phyloP scores from a whole-genome alignment of 2,113 vertebrate species.

The Thinocorus orbignyianus region DNA sequence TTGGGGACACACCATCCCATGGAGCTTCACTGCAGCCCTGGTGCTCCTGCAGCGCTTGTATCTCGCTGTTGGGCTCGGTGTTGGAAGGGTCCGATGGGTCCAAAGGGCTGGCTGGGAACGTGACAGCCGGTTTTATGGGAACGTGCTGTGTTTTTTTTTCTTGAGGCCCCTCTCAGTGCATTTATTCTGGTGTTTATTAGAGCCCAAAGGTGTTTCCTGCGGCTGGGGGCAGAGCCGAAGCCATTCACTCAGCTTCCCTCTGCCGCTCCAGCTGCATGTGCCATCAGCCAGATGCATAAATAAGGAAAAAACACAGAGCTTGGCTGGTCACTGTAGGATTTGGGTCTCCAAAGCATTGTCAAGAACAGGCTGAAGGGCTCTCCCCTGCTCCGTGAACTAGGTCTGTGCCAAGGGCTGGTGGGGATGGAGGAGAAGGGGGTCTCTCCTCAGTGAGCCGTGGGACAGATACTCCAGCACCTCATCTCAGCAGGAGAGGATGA shows the following conservation, averaged over 20 bases:
- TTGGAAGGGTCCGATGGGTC: too few relatives aligned
- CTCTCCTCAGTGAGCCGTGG: not conserved
- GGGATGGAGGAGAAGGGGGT: not conserved
- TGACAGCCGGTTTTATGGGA: not conserved
- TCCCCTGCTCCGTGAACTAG: not conserved
- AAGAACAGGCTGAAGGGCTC: not conserved
- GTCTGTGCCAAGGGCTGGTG: not conserved
- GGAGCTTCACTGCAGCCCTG: not conserved
- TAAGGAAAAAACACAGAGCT: not conserved
- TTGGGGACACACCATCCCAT: not conserved
- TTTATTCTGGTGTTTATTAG: not conserved
- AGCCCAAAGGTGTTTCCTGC: slow-evolving; percentile 1
- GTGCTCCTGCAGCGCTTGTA: not conserved
- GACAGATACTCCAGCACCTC: not conserved
- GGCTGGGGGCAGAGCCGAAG: not conserved
- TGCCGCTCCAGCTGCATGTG: not conserved
- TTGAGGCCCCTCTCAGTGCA: accelerated
- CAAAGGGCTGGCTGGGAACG: not conserved
- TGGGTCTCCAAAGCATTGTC: not conserved
- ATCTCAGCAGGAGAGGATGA: accelerated
- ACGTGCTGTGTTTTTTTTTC: too few relatives aligned
- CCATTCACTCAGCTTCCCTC: not conserved
- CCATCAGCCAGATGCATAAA: not conserved
- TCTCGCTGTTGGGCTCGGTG: accelerated
- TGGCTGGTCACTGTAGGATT: not conserved